A percentile compares a stretch with the other conserved stretches of the same genome.
These are phyloP conservation scores for Parauchenoglanis punctatus DNA, from an alignment of 2,797 vertebrate species.

Conservation along the genomic window DNA sequence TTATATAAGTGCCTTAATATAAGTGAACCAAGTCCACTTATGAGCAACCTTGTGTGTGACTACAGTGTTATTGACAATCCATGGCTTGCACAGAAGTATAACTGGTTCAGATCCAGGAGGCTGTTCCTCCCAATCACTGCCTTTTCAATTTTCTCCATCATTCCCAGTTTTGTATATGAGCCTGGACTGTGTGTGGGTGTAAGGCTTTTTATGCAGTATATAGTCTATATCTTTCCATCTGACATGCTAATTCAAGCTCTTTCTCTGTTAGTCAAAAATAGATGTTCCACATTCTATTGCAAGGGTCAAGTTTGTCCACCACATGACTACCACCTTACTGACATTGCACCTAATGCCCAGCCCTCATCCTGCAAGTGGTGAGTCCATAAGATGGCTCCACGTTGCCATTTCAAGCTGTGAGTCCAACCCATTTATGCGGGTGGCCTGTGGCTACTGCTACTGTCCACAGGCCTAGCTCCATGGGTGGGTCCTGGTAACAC, in stretches of 20 bases:
- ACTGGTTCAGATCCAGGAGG: not conserved
- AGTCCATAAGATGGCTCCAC: not conserved
- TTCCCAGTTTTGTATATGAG: not conserved
- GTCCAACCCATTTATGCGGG: not conserved
- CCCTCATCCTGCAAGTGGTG: not conserved
- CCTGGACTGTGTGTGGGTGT: not conserved
- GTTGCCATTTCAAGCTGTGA: not conserved
- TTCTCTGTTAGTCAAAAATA: no score
- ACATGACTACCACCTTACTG: not conserved
- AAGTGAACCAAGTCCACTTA: not conserved
- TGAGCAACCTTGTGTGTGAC: not conserved
- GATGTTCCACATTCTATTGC: not conserved
- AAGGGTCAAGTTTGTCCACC: not conserved
- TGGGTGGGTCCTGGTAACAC: not conserved
- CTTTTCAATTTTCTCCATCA: not conserved
- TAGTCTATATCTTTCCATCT: not conserved
- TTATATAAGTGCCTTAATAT: not conserved
- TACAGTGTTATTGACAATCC: not conserved
- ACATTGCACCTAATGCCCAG: not conserved
- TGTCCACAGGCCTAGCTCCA: not conserved
- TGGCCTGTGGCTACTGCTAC: not conserved
- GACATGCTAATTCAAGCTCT: not conserved
- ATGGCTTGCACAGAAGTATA: not conserved
- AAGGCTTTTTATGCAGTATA: not conserved
- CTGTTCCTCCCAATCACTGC: not conserved